Evolutionary conservation across 2,888 invertebrate genomes (phyloP), one percentile per base, ranked within the genome.

Genomic region (Diloba caeruleocephala): DNA sequence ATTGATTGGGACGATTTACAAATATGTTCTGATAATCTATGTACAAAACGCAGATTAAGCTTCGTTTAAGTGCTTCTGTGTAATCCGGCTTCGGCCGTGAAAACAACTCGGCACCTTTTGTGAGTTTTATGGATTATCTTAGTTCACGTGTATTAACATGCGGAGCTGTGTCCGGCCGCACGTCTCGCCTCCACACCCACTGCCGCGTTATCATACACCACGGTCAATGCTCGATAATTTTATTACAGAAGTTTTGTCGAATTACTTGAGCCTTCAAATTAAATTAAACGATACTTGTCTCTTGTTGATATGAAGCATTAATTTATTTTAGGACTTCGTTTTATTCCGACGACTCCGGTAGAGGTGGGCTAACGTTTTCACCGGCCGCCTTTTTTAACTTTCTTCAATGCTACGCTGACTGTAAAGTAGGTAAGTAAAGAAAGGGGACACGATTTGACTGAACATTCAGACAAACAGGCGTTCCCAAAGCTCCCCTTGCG

Each of bases 241-340:
- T 91, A 91, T 87, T 90, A 92, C 90, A 88, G 82, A 89, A 90
- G 92, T 90, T 92, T 92, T 92, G 92, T 92, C 87, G 87, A 88
- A 90, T 91, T 89, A 89, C 90, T 87, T 81, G 81, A 83, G 82
- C 82, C 90, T 89, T 89, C 85, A 84, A 89, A 89, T 92, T 88
- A 89, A 92, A 90, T 92, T 90, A 91, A 92, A 90, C 82, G 91
- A 89, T 87, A 87, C 85, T 86, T 84, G 88, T 87, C 81, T 73
- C 69, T 66, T 68, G 61, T 82, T 81, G 88, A 91, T 90, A 89
- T 86, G 83, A 86, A 80, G 57, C 70, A 74, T 78, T 78, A 70
- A 79, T 80, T 79, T 81, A 78, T 78, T 67, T 74, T 55, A 65
- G 60, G 50, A 48, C 49, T 45, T 55, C 46, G 45, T 58, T 73